These are phyloP conservation scores for Ornithoptera alexandrae DNA, from an alignment of 2,888 invertebrate genomes.

Conservation along the genomic window DNA sequence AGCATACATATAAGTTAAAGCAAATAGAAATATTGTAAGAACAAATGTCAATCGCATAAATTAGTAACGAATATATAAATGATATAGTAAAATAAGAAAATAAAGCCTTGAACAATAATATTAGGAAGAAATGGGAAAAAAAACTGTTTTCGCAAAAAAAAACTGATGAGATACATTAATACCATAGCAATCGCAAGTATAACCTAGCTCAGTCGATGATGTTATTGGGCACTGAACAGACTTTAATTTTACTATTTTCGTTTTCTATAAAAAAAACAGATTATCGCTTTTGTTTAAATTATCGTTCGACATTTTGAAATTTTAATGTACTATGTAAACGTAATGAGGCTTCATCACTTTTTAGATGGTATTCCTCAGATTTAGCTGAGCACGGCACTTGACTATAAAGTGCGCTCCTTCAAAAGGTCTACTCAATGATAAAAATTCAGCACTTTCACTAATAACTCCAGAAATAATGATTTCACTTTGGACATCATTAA, in stretches of 20 bases:
- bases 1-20: too few relatives aligned
- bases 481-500: slow-evolving; percentile 18
- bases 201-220: too few relatives aligned
- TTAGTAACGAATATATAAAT: too few relatives aligned
- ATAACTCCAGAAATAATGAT: slow-evolving; percentile 28
- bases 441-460: slow-evolving; percentile 29
- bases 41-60: too few relatives aligned
- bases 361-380: slow-evolving; percentile 71
- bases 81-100: too few relatives aligned
- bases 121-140: too few relatives aligned
- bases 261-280: not conserved
- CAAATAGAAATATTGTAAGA: too few relatives aligned
- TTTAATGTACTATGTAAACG: not conserved
- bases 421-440: slow-evolving; percentile 27
- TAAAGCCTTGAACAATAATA: too few relatives aligned
- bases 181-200: too few relatives aligned
- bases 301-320: not conserved
- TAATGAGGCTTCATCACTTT: slow-evolving; percentile 32
- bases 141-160: too few relatives aligned
- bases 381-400: slow-evolving; percentile 64
- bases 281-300: not conserved
- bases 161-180: too few relatives aligned
- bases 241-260: not conserved
- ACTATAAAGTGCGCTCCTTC: slow-evolving; percentile 59
- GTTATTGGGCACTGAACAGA: too few relatives aligned